Evolutionary conservation across 23 tunicate species (phyloP), one percentile per base, ranked within the genome.

Genomic region (Oikopleura dioica): DNA sequence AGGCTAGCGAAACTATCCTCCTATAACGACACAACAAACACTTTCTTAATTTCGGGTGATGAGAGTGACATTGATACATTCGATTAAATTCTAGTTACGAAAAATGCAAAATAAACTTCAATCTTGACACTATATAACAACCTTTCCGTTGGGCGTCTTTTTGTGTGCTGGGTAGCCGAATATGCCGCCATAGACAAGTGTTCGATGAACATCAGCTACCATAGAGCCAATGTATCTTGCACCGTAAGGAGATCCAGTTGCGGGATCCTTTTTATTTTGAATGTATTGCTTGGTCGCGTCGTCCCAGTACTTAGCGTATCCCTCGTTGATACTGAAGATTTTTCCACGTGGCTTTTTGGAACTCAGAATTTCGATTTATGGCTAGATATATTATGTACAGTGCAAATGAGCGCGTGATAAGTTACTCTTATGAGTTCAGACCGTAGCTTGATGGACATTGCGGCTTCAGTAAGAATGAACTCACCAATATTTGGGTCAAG

Each of bases 161-260:
- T 82, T 82, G 59, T 85, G 84, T 16, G 87, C 89, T 35, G 96
- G 96, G 69, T 89, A 89, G 0, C 86, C 96, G 51, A 89, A 89
- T 32, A 89, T 80, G 16, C 96, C 96, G 16, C 96, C 96, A 59
- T 89, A 89, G 36, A 89, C 96, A 51, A 89, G 69, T 16, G 96
- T 89, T 38, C 96, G 77, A 51, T 89, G 96, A 0, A 89, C 96
- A 77, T 89, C 96, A 1, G 96, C 96, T 30, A 89, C 96, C 96
- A 89, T 89, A 0, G 96, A 89, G 2, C 96, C 96, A 79, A 89
- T 84, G 38, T 89, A 84, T 24, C 96, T 59, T 34, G 96, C 96
- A 37, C 80, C 82, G 83, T 84, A 84, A 0, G 96, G 96, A 23
- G 85, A 76, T 77, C 86, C 77, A 31, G 89, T 89, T 38, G 84